These are phyloP conservation scores for Pachycephus smyrnensis DNA, from an alignment of 2,888 invertebrate genomes.

Conservation along the genomic window DNA sequence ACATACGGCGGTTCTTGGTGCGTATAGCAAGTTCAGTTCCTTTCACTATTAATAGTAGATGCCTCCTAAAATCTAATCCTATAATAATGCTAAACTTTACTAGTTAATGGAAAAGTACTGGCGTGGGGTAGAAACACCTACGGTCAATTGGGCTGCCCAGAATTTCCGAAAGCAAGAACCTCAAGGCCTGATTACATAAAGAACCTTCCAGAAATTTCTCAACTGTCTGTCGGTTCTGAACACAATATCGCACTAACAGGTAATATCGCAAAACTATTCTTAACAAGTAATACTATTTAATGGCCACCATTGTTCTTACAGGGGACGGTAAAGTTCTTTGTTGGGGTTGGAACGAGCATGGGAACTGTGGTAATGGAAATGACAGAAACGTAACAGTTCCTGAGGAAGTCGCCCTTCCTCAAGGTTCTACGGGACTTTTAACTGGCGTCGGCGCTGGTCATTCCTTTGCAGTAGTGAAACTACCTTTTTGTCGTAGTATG, in stretches of 20 bases:
- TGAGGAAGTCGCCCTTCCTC: constrained; percentile 54
- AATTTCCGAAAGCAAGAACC: constrained; percentile 51
- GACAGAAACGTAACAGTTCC: constrained; percentile 67
- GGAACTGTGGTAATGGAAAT: constrained; percentile 81
- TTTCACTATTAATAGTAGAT: neutral
- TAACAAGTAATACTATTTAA: neutral
- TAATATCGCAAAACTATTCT: constrained; percentile 30
- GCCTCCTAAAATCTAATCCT: neutral
- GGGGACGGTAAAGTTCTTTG: constrained; percentile 76
- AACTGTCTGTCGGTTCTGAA: constrained; percentile 81
- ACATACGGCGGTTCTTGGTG: constrained; percentile 68
- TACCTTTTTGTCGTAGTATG: no score
- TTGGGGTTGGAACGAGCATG: constrained; percentile 95
- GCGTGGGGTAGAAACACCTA: constrained; percentile 87
- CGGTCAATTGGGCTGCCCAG: constrained; percentile 76
- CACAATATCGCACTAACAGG: constrained; percentile 77
- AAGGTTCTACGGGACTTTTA: constrained; percentile 32
- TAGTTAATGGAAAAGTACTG: constrained; percentile 74
- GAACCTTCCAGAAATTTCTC: constrained; percentile 68
- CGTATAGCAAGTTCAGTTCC: neutral
- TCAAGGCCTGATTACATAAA: constrained; percentile 35
- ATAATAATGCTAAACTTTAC: constrained; percentile 52
- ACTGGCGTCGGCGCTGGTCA: constrained; percentile 65
- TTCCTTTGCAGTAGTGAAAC: constrained; percentile 58
- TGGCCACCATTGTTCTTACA: constrained; percentile 47